Conservation (phyloP, 2,797 vertebrate species). For the Sebastes steindachneri region DNA sequence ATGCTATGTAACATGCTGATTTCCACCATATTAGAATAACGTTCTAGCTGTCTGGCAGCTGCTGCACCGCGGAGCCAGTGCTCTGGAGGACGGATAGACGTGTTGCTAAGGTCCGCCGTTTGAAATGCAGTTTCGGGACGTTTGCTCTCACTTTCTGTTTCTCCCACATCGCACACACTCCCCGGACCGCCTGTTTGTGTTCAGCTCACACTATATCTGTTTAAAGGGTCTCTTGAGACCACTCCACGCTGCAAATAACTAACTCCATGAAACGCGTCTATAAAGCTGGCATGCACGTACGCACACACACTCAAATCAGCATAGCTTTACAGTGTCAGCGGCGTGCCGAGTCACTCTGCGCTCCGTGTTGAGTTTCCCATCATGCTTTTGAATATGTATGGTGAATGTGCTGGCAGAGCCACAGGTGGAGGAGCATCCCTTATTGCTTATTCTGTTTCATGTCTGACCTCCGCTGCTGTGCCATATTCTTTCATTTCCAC, state of each 20-base stretch:
- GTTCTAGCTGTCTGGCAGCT: too few species aligned
- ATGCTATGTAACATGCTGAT: too few species aligned
- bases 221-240: neutral
- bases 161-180: neutral
- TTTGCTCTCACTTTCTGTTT: neutral
- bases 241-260: neutral
- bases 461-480: conserved; percentile 29
- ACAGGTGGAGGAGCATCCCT: conserved; percentile 37
- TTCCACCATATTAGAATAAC: too few species aligned
- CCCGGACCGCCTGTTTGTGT: neutral
- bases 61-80: too few species aligned
- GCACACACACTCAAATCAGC: neutral
- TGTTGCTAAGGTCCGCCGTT: too few species aligned
- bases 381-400: conserved; percentile 52
- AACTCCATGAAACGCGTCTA: neutral
- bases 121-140: too few species aligned
- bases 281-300: neutral
- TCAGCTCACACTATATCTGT: neutral
- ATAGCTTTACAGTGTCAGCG: conserved; percentile 3
- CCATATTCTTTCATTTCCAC: conserved; percentile 12
- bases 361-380: conserved; percentile 17
- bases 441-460: conserved; percentile 45
- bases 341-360: conserved; percentile 10
- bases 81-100: too few species aligned
- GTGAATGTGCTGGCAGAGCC: conserved; percentile 18